Base-by-base conservation (phyloP, 2,888 invertebrate genomes). In the Pyrochroa serraticornis region DNA sequence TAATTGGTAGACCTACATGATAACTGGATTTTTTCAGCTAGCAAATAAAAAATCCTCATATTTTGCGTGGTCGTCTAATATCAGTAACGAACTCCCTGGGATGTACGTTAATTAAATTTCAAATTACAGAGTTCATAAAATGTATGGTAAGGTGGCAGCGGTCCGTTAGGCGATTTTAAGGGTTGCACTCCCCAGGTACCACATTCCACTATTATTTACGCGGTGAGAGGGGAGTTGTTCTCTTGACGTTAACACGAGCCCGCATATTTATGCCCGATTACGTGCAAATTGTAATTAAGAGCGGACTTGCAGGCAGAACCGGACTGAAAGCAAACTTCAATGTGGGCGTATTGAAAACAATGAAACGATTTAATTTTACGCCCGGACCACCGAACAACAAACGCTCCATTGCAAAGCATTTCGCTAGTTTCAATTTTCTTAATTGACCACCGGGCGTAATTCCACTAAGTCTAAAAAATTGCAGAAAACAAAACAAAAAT, bases 251-350 rank as follows among this genome's bases (percentile, higher is more conserved):
- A 22, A 22, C 22, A 22, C 22, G 22, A 22, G 22, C 22, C 22
- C 22, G 22, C 22, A 22, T 22, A 22, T 22, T 22, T 22, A 31
- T 52, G 45, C 14, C 38, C 34, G 38, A 49, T 52, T 53, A 53
- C 31, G 47, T 53, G 35, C 53, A 53, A 53, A 53, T 53, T 53
- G 46, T 53, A 53, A 53, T 53, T 53, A 53, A 53, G 41, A 12
- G 22, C 39, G 12, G 44, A 45, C 33, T 47, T 47, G 46, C 45
- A 22, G 22, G 5, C 22, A 22, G 34, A 53, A 34, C 41, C 39
- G 31, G 41, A 32, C n/a, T 47, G 46, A 53, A 42, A 46, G 41
- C 46, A 34, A 53, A 53, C 53, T 53, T 47, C n/a, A 31, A 22
- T 22, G 22, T 22, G 22, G 22, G 22, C 22, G 5, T 22, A 5